Evolutionary conservation across 2,113 vertebrate species (phyloP), one percentile per base, ranked within the genome.

Genomic region (Amazona guildingii): DNA sequence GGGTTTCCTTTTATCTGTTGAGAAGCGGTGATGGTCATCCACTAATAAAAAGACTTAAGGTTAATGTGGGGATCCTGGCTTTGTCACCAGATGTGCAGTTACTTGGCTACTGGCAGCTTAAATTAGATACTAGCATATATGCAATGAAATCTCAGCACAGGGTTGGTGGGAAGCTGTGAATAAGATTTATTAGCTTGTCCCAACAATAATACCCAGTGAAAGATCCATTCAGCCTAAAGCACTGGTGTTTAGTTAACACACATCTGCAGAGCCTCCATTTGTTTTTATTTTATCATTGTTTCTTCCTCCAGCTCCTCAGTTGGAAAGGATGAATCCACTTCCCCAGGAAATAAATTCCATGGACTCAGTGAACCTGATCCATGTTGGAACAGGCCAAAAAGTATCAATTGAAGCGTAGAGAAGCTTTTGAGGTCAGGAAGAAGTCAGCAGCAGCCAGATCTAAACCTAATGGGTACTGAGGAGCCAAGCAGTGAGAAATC

Each of bases 401-500:
- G 24, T 25, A 25, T 5, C 73, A 46, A 10, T 39, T 77, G 70
- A 35, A 49, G 35, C 4, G 0, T 4, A 8, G 0, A 39, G 76
- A 37, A 68, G 43, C 17, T 77, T 83, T 46, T 33, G 68, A 76
- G 72, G 52, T 75, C 62, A 78, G 85, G 44, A 82, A 52, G 66
- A 67, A 39, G 37, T 5, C 80, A 23, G 24, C 35, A 49, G 1
- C n/a, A 69, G 68, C 14, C 75, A 46, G 62, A 31, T n/a, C 31
- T n/a, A 44, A 75, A 28, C 4, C 25, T 13, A 8, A 2, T 0
- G 0, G 8, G 28, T 37, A 2, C 68, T 11, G 80, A 67, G 72
- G 55, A 76, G 2, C 15, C 7, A 6, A 25, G 13, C 62, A 14
- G 46, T 14, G 51, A 64, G 72, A 29, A 19, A 48, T 9, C 12